Percentiles rank a stretch among this genome's conserved stretches.
phyloP scores from a whole-genome alignment of 2,797 vertebrate genomes.

The Ataeniobius toweri region DNA sequence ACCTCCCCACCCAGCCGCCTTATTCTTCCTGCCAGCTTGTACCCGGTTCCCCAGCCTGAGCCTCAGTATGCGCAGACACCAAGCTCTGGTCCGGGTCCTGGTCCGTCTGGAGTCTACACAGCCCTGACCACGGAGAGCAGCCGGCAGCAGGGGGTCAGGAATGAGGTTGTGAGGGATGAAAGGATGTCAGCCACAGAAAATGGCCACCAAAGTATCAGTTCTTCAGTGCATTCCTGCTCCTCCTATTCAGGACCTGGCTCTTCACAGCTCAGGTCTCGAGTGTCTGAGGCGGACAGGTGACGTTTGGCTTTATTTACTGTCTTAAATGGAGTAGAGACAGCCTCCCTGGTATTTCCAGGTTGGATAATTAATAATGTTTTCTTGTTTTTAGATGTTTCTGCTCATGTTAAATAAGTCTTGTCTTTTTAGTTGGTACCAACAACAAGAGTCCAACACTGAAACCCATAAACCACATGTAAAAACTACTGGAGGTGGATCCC shows the following conservation, averaged over 20 bases:
- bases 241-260: constrained; percentile 47
- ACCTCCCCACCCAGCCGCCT: constrained; percentile 79
- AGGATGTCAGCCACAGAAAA: constrained; percentile 73
- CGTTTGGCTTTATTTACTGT: not conserved
- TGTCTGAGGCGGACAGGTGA: constrained; percentile 57
- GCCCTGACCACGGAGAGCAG: constrained; percentile 86
- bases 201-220: constrained; percentile 80
- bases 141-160: constrained; percentile 3
- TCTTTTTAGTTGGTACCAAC: constrained; percentile 34
- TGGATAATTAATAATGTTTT: not conserved
- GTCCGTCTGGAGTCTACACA: constrained; percentile 79
- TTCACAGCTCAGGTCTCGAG: constrained; percentile 52
- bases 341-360: too few relatives aligned
- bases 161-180: constrained; percentile 37
- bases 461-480: not conserved
- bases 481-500: constrained; percentile 23
- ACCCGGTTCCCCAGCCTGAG: constrained; percentile 86
- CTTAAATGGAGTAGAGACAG: too few relatives aligned
- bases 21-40: constrained; percentile 84
- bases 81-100: constrained; percentile 64
- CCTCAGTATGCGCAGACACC: constrained; percentile 89
- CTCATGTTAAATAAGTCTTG: constrained; percentile 3
- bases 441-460: constrained; percentile 27
- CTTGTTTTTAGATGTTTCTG: not conserved
- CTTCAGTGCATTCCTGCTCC: not conserved